phyloP scores from a whole-genome alignment of 1,140 invertebrate genomes.

The Tetramorium simillimum region DNA sequence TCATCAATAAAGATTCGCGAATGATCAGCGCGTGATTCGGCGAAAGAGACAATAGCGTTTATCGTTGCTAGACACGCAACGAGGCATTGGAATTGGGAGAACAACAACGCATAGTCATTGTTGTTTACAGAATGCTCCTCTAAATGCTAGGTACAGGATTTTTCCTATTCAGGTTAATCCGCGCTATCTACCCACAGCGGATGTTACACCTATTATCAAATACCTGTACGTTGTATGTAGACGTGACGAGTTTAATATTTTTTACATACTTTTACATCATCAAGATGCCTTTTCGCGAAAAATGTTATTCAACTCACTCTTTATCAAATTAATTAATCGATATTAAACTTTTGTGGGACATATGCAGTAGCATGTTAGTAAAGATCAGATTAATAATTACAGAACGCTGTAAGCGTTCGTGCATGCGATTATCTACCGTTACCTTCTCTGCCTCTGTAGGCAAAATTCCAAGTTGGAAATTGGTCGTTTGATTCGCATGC shows the following conservation, averaged over 20 bases:
- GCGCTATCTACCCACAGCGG: no score
- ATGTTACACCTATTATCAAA: no score
- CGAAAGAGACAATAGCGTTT: no score
- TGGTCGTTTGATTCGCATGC: constrained; percentile 37
- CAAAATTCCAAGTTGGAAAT: constrained; percentile 48
- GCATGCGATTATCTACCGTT: not conserved
- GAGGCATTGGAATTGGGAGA: no score
- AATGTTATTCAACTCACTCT: not conserved
- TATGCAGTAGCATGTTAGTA: not conserved
- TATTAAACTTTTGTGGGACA: not conserved
- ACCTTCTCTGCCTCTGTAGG: not conserved
- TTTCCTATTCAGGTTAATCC: no score
- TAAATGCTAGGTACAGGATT: no score
- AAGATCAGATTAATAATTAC: constrained; percentile 19
- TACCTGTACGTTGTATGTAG: no score
- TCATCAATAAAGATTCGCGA: no score
- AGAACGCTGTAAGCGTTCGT: not conserved
- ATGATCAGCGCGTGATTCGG: no score
- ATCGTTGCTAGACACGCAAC: no score
- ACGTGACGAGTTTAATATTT: not conserved
- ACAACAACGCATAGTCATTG: no score
- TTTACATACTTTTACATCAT: not conserved
- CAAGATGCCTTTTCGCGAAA: not conserved
- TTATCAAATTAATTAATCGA: not conserved
- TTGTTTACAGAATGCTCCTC: no score